Evolutionary conservation across 2,888 invertebrate species (phyloP).

Genomic region (Nymphalis urticae): DNA sequence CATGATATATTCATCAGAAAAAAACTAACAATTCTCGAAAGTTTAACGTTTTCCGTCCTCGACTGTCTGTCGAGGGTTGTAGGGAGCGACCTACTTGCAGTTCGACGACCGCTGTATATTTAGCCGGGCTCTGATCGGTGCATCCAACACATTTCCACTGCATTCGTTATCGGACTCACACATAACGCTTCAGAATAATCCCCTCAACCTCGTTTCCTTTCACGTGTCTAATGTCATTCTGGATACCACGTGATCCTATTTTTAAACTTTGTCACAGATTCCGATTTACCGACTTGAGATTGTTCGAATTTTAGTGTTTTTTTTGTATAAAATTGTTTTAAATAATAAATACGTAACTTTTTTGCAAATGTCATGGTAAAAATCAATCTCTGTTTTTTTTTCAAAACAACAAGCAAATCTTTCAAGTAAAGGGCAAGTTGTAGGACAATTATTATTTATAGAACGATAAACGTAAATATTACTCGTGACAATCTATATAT

Average conservation of each 20-base stretch:
- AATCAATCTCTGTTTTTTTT: not conserved
- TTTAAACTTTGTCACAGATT: slow-evolving; percentile 17
- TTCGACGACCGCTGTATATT: slow-evolving; percentile 76
- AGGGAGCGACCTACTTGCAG: slow-evolving; percentile 69
- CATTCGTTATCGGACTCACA: slow-evolving; percentile 54
- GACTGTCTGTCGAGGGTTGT: slow-evolving; percentile 32
- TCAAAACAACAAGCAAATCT: slow-evolving; percentile 1
- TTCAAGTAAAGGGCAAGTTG: slow-evolving; percentile 11
- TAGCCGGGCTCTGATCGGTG: slow-evolving; percentile 60
- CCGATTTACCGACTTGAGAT: not conserved
- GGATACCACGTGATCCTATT: slow-evolving; percentile 35
- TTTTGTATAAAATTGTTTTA: not conserved
- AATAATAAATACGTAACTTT: not conserved
- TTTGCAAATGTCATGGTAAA: not conserved
- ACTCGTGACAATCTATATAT: not conserved
- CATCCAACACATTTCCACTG: slow-evolving; percentile 64
- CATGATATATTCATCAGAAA: slow-evolving; percentile 16
- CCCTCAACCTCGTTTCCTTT: slow-evolving; percentile 40
- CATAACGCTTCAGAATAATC: slow-evolving; percentile 46
- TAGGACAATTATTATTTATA: slow-evolving; percentile 15
- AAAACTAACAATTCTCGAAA: slow-evolving; percentile 25
- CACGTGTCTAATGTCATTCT: slow-evolving; percentile 36
- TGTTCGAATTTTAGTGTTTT: not conserved
- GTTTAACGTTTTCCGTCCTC: slow-evolving; percentile 11
- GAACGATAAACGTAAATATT: not conserved